Evolutionary conservation across 35 echinoderm and acorn worm genomes (phyloP).

Genomic region (Ophioderma brevispina): DNA sequence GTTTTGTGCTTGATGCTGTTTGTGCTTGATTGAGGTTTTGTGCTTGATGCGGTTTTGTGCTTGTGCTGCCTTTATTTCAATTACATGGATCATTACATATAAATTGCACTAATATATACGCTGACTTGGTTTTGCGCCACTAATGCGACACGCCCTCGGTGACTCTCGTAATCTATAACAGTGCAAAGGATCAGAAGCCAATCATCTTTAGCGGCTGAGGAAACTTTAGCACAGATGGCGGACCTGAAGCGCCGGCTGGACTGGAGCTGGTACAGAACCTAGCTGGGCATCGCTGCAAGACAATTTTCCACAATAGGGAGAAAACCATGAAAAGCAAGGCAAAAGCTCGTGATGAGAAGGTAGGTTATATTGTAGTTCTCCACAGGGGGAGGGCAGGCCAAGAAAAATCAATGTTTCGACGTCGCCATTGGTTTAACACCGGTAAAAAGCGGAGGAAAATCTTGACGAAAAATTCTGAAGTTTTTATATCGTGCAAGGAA

Average conservation of each 20-base stretch:
- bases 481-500: too few relatives aligned
- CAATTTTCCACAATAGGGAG: conserved; percentile 31
- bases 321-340: conserved; percentile 47
- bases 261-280: conserved; percentile 27
- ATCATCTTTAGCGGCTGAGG: conserved; percentile 40
- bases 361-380: not conserved
- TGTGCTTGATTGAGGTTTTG: too few relatives aligned
- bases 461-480: too few relatives aligned
- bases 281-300: conserved; percentile 37
- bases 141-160: conserved; percentile 22
- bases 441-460: too few relatives aligned
- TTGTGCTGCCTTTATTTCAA: not conserved
- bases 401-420: too few relatives aligned
- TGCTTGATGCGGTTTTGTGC: too few relatives aligned
- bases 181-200: too few relatives aligned
- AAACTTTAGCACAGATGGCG: conserved; percentile 21
- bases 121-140: not conserved
- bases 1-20: too few relatives aligned
- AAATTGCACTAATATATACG: not conserved
- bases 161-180: too few relatives aligned
- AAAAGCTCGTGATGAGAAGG: conserved; percentile 30
- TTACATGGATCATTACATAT: too few relatives aligned
- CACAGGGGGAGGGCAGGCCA: too few relatives aligned
- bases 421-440: too few relatives aligned
- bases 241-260: conserved; percentile 39